These are phyloP conservation scores for Pelobates fuscus DNA, from an alignment of 2,113 vertebrate species.

Conservation along the genomic window DNA sequence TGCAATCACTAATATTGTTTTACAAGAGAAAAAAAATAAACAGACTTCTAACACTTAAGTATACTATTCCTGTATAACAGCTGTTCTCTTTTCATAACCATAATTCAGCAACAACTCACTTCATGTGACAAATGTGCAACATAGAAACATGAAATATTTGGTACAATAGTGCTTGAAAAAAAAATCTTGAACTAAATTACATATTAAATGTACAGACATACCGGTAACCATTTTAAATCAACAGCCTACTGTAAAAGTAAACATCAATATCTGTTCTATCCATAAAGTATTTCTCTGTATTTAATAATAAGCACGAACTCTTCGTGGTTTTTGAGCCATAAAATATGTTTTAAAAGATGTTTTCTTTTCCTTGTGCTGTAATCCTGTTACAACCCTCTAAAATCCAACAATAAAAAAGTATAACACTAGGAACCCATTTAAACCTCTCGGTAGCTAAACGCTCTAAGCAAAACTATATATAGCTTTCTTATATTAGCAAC, in stretches of 20 bases:
- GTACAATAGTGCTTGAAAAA: slow-evolving; percentile 84
- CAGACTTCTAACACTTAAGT: slow-evolving; percentile 78
- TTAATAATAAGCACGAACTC: slow-evolving; percentile 70
- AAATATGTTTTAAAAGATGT: slow-evolving; percentile 80
- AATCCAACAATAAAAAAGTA: slow-evolving; percentile 75
- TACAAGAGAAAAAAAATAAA: slow-evolving; percentile 70
- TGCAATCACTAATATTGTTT: slow-evolving; percentile 78
- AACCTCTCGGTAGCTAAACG: background rate
- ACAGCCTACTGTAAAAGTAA: slow-evolving; percentile 84
- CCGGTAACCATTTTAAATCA: slow-evolving; percentile 80
- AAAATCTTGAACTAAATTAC: slow-evolving; percentile 80
- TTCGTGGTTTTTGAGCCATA: slow-evolving; percentile 79
- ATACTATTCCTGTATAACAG: slow-evolving; percentile 78
- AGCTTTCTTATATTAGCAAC: background rate
- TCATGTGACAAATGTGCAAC: slow-evolving; percentile 78
- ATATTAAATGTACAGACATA: slow-evolving; percentile 78
- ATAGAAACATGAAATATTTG: slow-evolving; percentile 86
- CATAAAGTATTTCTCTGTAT: slow-evolving; percentile 66
- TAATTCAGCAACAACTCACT: slow-evolving; percentile 81
- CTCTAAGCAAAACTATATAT: background rate
- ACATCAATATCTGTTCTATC: slow-evolving; percentile 84
- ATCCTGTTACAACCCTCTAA: slow-evolving; percentile 75
- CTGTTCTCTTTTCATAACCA: slow-evolving; percentile 76
- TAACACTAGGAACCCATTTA: slow-evolving; percentile 69
- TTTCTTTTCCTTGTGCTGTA: slow-evolving; percentile 73